Percentiles rank a stretch among this genome's conserved stretches.
These are phyloP conservation scores for Heliconius hermathena DNA, from an alignment of 1,140 invertebrate genomes.

Conservation along the genomic window DNA sequence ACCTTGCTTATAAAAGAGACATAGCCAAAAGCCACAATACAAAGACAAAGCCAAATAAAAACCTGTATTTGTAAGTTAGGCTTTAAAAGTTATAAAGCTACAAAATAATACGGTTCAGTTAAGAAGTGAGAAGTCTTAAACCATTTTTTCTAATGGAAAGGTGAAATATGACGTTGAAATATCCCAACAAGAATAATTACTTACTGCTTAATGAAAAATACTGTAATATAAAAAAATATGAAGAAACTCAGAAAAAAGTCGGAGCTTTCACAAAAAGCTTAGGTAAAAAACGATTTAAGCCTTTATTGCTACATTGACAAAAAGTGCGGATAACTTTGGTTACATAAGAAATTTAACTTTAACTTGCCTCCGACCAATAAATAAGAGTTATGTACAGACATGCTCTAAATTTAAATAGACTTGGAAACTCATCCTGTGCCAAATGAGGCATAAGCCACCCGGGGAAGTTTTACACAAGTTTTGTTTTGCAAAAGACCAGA, in stretches of 20 bases:
- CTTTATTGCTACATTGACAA: slow-evolving; percentile 6
- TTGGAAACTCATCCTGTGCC: slow-evolving; percentile 48
- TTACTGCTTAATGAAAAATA: slow-evolving; percentile 1
- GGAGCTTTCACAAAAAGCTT: background rate
- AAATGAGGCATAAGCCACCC: slow-evolving; percentile 53
- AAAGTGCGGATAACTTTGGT: slow-evolving; percentile 2
- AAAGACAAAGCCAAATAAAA: no score
- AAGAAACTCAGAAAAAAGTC: background rate
- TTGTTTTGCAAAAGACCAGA: slow-evolving; percentile 47
- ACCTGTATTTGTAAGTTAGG: no score
- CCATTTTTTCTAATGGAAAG: background rate
- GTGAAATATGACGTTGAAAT: background rate
- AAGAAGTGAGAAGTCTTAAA: background rate
- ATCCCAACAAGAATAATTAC: background rate
- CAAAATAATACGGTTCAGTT: background rate
- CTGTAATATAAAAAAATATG: background rate
- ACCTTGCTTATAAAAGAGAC: no score
- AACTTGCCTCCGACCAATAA: slow-evolving; percentile 12
- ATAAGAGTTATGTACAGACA: slow-evolving; percentile 33
- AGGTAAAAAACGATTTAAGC: slow-evolving; percentile 1
- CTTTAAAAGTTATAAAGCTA: background rate
- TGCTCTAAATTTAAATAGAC: slow-evolving; percentile 51
- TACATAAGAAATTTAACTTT: slow-evolving; percentile 15
- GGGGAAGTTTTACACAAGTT: slow-evolving; percentile 50
- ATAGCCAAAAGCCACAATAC: no score